phyloP scores from a whole-genome alignment of 2,888 invertebrate species.

The Mechanitis messenoides region DNA sequence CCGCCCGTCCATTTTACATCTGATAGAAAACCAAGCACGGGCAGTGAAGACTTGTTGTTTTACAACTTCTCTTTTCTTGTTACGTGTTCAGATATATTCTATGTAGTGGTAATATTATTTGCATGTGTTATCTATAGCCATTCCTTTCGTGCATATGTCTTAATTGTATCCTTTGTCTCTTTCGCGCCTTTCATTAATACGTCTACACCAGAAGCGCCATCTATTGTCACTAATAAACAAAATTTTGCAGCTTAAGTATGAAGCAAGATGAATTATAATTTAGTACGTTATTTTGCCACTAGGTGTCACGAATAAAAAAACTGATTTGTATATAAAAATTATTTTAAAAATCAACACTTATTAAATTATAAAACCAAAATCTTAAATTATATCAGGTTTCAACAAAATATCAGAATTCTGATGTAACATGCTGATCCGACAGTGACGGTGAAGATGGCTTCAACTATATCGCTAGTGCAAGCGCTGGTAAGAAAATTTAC shows the following conservation, averaged over 20 bases:
- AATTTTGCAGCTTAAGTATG: constrained; percentile 8
- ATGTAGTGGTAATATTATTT: constrained; percentile 45
- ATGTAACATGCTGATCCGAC: too few species aligned
- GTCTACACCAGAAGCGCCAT: constrained; percentile 41
- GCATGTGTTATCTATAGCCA: constrained; percentile 27
- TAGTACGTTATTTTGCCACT: neutral
- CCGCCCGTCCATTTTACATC: constrained; percentile 76
- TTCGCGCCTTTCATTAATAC: constrained; percentile 49
- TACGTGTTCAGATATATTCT: constrained; percentile 52
- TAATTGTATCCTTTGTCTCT: constrained; percentile 37
- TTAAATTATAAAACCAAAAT: too few species aligned
- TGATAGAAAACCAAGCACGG: constrained; percentile 68
- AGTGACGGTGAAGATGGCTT: too few species aligned
- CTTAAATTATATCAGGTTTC: too few species aligned
- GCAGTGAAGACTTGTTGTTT: constrained; percentile 66
- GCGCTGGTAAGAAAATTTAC: too few species aligned
- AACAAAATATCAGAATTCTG: too few species aligned
- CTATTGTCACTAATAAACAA: constrained; percentile 35
- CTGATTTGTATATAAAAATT: too few species aligned
- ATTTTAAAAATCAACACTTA: too few species aligned
- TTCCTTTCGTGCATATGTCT: constrained; percentile 36
- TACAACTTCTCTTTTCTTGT: constrained; percentile 76
- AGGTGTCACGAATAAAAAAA: neutral
- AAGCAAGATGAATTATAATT: neutral
- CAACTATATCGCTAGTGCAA: too few species aligned